Conservation (phyloP, 2,888 invertebrate species). For the Abrostola triplasia region DNA sequence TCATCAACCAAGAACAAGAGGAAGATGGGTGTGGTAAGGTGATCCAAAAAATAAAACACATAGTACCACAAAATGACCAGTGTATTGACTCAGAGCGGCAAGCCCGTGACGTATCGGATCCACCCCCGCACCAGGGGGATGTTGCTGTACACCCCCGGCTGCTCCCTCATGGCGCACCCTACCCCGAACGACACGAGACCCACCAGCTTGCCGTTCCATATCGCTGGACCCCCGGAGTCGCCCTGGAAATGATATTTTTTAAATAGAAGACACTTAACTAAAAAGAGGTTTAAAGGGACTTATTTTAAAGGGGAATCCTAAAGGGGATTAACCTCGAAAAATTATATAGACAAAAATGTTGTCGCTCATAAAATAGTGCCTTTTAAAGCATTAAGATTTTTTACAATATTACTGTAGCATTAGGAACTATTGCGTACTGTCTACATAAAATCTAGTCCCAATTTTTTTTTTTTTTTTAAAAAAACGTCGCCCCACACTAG, state of each 20-base stretch:
- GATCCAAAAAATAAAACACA: not conserved
- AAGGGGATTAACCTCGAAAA: too few species aligned
- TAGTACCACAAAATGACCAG: not conserved
- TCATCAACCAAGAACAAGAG: too few species aligned
- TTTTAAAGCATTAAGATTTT: too few species aligned
- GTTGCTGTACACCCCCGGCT: slow-evolving; percentile 88
- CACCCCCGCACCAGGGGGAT: slow-evolving; percentile 76
- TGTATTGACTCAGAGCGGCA: slow-evolving; percentile 70
- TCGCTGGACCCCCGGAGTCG: slow-evolving; percentile 88
- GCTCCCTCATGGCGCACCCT: slow-evolving; percentile 83
- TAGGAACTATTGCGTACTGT: too few species aligned
- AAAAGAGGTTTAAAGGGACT: not conserved
- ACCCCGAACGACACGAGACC: slow-evolving; percentile 89
- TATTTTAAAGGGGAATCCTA: too few species aligned
- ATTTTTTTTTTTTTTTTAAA: too few species aligned
- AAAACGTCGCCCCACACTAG: too few species aligned
- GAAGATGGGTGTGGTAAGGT: not conserved
- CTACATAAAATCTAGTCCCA: too few species aligned
- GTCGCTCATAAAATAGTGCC: not conserved
- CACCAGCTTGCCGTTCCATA: slow-evolving; percentile 78
- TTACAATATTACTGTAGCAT: too few species aligned
- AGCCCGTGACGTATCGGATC: slow-evolving; percentile 76
- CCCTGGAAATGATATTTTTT: too few species aligned
- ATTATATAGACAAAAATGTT: not conserved
- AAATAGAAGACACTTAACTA: not conserved